These are phyloP conservation scores for Drosophila punjabiensis DNA, from an alignment of 1,140 invertebrate species.

Conservation along the genomic window DNA sequence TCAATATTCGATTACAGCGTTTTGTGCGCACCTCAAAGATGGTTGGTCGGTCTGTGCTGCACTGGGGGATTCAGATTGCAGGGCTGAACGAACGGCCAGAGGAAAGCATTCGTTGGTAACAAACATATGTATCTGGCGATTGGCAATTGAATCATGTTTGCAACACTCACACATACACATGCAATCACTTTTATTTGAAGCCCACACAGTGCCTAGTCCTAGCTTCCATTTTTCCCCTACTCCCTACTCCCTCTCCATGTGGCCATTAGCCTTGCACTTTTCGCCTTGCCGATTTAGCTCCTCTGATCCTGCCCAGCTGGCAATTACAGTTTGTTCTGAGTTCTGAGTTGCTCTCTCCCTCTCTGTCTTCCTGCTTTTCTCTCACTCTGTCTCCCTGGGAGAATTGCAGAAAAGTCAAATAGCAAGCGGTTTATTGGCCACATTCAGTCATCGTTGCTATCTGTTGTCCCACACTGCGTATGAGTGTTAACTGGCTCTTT, in stretches of 20 bases:
- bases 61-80: conserved; percentile 20
- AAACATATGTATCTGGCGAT: conserved; percentile 39
- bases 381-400: not conserved
- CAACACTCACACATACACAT: conserved; percentile 12
- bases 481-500: conserved; percentile 31
- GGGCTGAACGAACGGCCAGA: conserved; percentile 7
- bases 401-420: conserved; percentile 46
- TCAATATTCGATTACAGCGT: conserved; percentile 79
- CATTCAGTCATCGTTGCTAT: conserved; percentile 36
- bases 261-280: conserved; percentile 41
- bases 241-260: not conserved
- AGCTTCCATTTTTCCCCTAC: not conserved
- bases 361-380: not conserved
- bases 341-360: not conserved
- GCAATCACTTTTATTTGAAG: conserved; percentile 8
- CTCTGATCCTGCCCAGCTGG: conserved; percentile 17
- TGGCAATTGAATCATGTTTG: conserved; percentile 77
- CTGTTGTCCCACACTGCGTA: conserved; percentile 33
- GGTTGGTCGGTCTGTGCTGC: not conserved
- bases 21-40: conserved; percentile 59
- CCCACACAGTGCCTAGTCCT: not conserved
- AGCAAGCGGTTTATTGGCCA: conserved; percentile 44
- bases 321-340: conserved; percentile 32
- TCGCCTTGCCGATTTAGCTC: conserved; percentile 38
- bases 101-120: conserved; percentile 26